Evolutionary conservation across 2,888 invertebrate species (phyloP), one percentile per base, ranked within the genome.

Genomic region (Balanococcus diminutus): DNA sequence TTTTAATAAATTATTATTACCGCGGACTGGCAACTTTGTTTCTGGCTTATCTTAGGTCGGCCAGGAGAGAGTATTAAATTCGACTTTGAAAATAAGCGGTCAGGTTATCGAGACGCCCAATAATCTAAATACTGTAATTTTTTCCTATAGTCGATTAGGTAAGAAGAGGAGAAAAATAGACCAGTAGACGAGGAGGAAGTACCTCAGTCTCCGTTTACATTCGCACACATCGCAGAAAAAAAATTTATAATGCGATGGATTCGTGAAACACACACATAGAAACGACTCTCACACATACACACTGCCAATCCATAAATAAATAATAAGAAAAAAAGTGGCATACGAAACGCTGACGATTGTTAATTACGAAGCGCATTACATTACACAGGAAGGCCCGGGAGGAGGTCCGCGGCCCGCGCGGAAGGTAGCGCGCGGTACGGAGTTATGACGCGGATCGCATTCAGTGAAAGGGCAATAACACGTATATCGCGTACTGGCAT

Each of bases 391-490:
- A 36, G 61, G 83, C n/a, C n/a, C n/a, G 25, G 82, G 46, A n/a
- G 46, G 16, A 56, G 9, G 56, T 36, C 32, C n/a, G 39, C n/a
- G 36, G 82, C 2, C 19, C 19, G 82, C 2, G 61, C 19, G 61
- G 25, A 61, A 8, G 56, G 56, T 22, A 22, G 56, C 67, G 75
- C 36, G 75, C 36, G 36, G 75, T 19, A n/a, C n/a, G 75, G 8
- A 36, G 75, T 36, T 79, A 79, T 79, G 75, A 79, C 46, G 85
- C 85, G 79, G 79, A 85, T 85, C 51, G 85, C 75, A 75, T 85
- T 85, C 31, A 85, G 85, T 85, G 85, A 85, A 85, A 85, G 85
- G 85, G 85, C 85, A 85, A 85, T 85, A 85, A 85, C 85, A 85
- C 51, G 75, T 75, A 85, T 51, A 82, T 56, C 51, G 82, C 82